Conservation (phyloP, 1,140 invertebrate species). For the Pomacea maculata region DNA sequence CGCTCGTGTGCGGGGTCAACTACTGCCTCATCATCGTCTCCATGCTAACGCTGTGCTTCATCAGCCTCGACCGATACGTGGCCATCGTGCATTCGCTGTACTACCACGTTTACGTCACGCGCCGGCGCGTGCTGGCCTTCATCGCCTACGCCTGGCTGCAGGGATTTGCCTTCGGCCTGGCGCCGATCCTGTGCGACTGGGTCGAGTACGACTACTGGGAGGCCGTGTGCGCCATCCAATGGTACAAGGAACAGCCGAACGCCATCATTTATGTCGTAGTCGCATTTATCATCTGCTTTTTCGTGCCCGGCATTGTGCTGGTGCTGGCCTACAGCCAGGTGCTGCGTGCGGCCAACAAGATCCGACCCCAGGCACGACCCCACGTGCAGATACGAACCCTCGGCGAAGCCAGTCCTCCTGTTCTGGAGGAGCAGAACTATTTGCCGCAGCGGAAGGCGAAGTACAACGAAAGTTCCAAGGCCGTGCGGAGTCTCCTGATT, state of each 20-base stretch:
- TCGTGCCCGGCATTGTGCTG: conserved; percentile 54
- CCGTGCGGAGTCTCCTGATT: conserved; percentile 57
- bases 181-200: conserved; percentile 55
- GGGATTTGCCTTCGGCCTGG: conserved; percentile 48
- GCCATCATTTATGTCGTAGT: conserved; percentile 57
- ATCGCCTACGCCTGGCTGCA: conserved; percentile 56
- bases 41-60: conserved; percentile 63
- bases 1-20: conserved; percentile 56
- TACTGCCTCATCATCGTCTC: conserved; percentile 64
- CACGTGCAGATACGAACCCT: not conserved
- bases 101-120: conserved; percentile 46
- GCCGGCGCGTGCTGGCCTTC: conserved; percentile 30
- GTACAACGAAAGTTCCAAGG: conserved; percentile 50
- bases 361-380: not conserved
- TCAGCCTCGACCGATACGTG: conserved; percentile 60
- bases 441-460: not conserved
- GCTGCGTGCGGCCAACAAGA: conserved; percentile 37
- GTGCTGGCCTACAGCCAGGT: conserved; percentile 52
- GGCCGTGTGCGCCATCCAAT: conserved; percentile 62
- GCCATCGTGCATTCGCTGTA: conserved; percentile 53
- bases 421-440: not conserved
- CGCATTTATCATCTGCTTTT: conserved; percentile 62
- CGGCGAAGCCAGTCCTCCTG: not conserved
- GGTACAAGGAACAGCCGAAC: conserved; percentile 46
- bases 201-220: conserved; percentile 65